Percentiles rank a stretch among this genome's conserved stretches.
Evolutionary conservation across 1,140 invertebrate genomes (phyloP).

Genomic region (Drosophila pseudoananassae): DNA sequence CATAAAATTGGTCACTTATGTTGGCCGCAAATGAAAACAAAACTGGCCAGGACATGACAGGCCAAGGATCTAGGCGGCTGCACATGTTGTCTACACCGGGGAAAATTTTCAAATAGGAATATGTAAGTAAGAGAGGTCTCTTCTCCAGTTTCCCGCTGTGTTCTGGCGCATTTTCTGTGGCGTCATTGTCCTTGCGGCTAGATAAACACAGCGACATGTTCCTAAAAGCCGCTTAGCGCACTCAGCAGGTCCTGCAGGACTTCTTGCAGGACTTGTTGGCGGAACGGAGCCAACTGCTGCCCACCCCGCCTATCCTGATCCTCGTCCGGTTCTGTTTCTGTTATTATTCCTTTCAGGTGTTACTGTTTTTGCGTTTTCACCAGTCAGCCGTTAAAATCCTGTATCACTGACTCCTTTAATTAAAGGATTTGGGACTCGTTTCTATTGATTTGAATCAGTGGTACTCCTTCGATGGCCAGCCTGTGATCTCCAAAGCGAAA

Average conservation of each 20-base stretch:
- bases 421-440: slow-evolving; percentile 26
- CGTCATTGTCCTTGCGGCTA: slow-evolving; percentile 73
- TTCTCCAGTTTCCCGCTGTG: slow-evolving; percentile 12
- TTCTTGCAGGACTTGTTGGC: slow-evolving; percentile 51
- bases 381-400: too few relatives aligned
- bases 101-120: too few relatives aligned
- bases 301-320: neutral
- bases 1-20: slow-evolving; percentile 82
- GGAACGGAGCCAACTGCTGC: slow-evolving; percentile 23
- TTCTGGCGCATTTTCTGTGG: slow-evolving; percentile 50
- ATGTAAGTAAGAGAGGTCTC: too few relatives aligned
- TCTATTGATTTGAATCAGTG: neutral
- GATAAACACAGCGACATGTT: slow-evolving; percentile 63
- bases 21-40: slow-evolving; percentile 77
- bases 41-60: slow-evolving; percentile 78
- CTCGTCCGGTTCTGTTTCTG: slow-evolving; percentile 16
- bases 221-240: slow-evolving; percentile 77
- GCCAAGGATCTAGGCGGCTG: slow-evolving; percentile 37
- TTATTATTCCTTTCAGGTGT: slow-evolving; percentile 72
- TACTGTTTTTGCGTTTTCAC: too few relatives aligned
- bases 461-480: slow-evolving; percentile 12
- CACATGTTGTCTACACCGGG: slow-evolving; percentile 52
- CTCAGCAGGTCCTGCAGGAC: slow-evolving; percentile 17
- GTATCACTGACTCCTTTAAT: slow-evolving; percentile 80
- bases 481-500: slow-evolving; percentile 39